A percentile compares a stretch with the other conserved stretches of the same genome.
Evolutionary conservation across 2,888 invertebrate genomes (phyloP).

Genomic region (Masnerella sp.): DNA sequence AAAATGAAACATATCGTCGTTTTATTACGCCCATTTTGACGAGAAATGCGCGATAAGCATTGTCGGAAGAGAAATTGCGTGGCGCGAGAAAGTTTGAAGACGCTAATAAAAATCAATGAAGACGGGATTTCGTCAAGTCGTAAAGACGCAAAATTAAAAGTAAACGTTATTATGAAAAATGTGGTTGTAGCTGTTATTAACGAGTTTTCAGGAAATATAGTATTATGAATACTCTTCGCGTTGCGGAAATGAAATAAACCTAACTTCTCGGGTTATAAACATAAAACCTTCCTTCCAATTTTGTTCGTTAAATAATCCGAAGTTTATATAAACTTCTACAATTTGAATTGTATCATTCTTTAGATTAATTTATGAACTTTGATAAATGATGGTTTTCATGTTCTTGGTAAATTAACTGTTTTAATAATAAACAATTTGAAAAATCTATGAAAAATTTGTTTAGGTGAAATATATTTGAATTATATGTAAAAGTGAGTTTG

Average conservation of each 20-base stretch:
- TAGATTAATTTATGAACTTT: too few relatives aligned
- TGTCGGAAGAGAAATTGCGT: conserved; percentile 14
- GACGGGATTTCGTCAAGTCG: conserved; percentile 21
- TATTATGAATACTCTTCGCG: conserved; percentile 26
- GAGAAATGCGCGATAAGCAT: conserved; percentile 16
- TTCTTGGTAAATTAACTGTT: too few relatives aligned
- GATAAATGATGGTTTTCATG: too few relatives aligned
- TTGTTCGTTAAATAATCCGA: too few relatives aligned
- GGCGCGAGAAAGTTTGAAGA: conserved; percentile 15
- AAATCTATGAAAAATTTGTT: too few relatives aligned
- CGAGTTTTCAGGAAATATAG: conserved; percentile 15
- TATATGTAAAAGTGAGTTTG: too few relatives aligned
- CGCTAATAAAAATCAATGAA: conserved; percentile 39
- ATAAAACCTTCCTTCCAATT: too few relatives aligned
- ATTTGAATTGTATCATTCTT: too few relatives aligned
- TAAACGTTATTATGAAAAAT: conserved; percentile 28
- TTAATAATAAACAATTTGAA: too few relatives aligned
- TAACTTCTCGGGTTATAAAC: not conserved
- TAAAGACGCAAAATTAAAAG: conserved; percentile 31
- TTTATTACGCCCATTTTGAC: conserved; percentile 24
- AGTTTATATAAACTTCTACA: too few relatives aligned
- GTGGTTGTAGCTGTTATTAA: conserved; percentile 9
- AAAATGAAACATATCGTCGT: conserved; percentile 29
- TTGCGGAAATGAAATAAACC: conserved; percentile 6
- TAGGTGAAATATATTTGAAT: too few relatives aligned